Conservation (phyloP, 2,888 invertebrate genomes). For the Nemapogon koenigi region DNA sequence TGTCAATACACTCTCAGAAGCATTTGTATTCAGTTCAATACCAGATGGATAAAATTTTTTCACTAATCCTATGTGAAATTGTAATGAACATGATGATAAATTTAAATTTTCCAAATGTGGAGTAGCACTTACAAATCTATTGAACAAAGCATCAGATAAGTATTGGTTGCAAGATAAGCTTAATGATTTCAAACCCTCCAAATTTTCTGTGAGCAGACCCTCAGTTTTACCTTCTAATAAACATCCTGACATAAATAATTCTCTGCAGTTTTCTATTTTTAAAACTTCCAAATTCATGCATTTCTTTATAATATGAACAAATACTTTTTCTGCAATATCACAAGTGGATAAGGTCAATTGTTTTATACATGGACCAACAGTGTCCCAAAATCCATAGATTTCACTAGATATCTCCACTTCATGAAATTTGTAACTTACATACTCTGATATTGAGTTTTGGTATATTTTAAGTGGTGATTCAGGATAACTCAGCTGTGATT, state of each 20-base stretch:
- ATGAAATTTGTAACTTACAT: conserved; percentile 56
- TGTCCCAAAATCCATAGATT: conserved; percentile 61
- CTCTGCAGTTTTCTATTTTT: conserved; percentile 70
- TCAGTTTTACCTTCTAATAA: conserved; percentile 68
- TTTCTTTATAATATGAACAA: conserved; percentile 63
- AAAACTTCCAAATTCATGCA: conserved; percentile 65
- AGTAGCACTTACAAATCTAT: conserved; percentile 68
- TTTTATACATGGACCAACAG: conserved; percentile 61
- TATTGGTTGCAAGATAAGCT: conserved; percentile 73
- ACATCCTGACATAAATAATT: conserved; percentile 76
- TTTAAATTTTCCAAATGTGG: conserved; percentile 67
- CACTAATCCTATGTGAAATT: conserved; percentile 73
- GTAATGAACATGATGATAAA: conserved; percentile 72
- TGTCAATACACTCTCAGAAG: conserved; percentile 75
- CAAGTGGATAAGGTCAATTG: conserved; percentile 64
- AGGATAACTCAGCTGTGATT: conserved; percentile 44
- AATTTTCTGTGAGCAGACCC: conserved; percentile 43
- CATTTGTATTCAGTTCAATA: conserved; percentile 33
- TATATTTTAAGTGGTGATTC: conserved; percentile 41
- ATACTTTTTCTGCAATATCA: conserved; percentile 69
- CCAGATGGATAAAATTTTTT: conserved; percentile 70
- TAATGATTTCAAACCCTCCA: conserved; percentile 62
- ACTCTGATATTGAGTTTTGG: conserved; percentile 43
- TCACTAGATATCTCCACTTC: conserved; percentile 61
- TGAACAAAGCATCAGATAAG: conserved; percentile 76